Conservation (phyloP, 2,113 vertebrate species). For the Callorhinus ursinus region DNA sequence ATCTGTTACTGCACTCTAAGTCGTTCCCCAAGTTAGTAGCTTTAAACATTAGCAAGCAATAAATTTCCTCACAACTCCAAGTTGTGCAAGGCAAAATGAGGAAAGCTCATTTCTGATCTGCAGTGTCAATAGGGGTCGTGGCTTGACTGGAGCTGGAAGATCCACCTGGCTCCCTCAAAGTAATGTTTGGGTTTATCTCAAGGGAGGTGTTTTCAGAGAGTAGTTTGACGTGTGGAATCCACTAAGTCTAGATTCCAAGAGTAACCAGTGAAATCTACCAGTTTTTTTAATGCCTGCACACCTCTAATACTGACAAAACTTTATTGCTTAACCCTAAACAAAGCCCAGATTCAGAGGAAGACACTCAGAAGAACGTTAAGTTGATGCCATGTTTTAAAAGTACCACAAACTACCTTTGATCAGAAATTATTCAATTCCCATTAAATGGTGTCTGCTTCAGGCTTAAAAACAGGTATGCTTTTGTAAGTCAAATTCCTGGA, state of each 20-base stretch:
- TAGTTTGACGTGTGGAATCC: not conserved
- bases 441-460: not conserved
- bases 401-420: not conserved
- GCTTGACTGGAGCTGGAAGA: not conserved
- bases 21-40: not conserved
- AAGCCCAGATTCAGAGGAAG: not conserved
- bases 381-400: not conserved
- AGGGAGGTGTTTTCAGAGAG: not conserved
- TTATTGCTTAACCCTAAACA: not conserved
- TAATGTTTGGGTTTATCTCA: not conserved
- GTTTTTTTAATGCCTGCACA: not conserved
- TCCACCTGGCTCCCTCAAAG: not conserved
- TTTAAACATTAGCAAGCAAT: not conserved
- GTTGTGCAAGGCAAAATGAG: not conserved
- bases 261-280: too few relatives aligned
- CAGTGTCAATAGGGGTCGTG: accelerated
- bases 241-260: not conserved
- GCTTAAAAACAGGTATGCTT: not conserved
- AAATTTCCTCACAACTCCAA: not conserved
- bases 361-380: not conserved
- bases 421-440: not conserved
- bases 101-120: not conserved
- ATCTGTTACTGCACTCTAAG: not conserved
- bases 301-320: not conserved
- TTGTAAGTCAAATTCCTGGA: not conserved